These are phyloP conservation scores for Leptopilina clavipes DNA, from an alignment of 1,140 invertebrate genomes.

Conservation along the genomic window DNA sequence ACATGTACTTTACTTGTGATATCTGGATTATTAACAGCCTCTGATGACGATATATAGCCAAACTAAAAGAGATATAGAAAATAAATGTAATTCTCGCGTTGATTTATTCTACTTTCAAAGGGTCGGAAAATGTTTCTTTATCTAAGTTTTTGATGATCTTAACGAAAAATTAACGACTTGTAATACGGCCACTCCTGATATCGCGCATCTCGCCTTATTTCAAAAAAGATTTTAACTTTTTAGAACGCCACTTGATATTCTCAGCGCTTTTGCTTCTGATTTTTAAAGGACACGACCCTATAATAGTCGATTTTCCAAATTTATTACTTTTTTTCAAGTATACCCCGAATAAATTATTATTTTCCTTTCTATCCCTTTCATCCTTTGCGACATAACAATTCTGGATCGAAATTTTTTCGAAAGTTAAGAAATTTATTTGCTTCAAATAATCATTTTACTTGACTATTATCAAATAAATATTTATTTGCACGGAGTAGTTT, in stretches of 20 bases:
- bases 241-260: neutral
- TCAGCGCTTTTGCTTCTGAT: neutral
- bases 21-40: constrained; percentile 7
- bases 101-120: constrained; percentile 1
- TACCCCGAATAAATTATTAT: neutral
- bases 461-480: too few relatives aligned
- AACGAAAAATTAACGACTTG: constrained; percentile 29
- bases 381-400: too few relatives aligned
- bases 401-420: too few relatives aligned
- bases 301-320: too few relatives aligned
- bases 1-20: neutral
- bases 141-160: constrained; percentile 6
- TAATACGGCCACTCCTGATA: neutral
- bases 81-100: neutral
- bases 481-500: too few relatives aligned
- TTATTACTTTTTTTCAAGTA: too few relatives aligned
- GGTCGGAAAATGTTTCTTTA: constrained; percentile 11
- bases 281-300: neutral
- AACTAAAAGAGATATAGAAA: neutral
- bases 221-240: neutral
- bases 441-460: too few relatives aligned
- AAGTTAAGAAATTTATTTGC: too few relatives aligned
- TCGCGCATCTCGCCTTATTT: neutral
- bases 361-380: too few relatives aligned
- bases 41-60: neutral